phyloP scores from a whole-genome alignment of 2,888 invertebrate species.

The Polyommatus icarus region DNA sequence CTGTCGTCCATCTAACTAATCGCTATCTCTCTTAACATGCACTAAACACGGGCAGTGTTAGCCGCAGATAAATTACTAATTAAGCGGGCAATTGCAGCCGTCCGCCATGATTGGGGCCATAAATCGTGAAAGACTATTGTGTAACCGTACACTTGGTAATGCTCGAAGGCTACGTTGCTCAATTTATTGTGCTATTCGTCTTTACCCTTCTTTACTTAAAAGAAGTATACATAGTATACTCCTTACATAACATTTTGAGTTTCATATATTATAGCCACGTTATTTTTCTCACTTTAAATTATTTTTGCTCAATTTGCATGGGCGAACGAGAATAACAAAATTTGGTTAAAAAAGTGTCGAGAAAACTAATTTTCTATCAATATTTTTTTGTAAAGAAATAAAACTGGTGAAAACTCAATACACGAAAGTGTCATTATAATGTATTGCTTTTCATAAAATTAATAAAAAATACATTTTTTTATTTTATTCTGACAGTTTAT shows the following conservation, averaged over 20 bases:
- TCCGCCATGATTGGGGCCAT: constrained; percentile 9
- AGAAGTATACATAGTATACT: not conserved
- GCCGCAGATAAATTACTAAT: constrained; percentile 16
- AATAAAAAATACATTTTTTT: not conserved
- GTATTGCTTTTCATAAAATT: not conserved
- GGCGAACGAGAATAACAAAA: not conserved
- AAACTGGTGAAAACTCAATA: not conserved
- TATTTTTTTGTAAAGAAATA: not conserved
- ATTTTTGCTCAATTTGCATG: too few relatives aligned
- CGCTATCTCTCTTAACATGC: constrained; percentile 10
- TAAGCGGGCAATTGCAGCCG: constrained; percentile 24
- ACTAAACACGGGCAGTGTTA: not conserved
- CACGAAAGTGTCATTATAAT: not conserved
- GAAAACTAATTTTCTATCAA: not conserved
- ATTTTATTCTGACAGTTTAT: not conserved
- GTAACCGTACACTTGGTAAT: not conserved
- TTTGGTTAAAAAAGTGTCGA: not conserved
- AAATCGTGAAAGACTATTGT: constrained; percentile 13
- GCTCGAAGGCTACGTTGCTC: not conserved
- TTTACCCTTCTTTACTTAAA: not conserved
- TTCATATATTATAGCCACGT: too few relatives aligned
- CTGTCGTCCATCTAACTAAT: not conserved
- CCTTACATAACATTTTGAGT: not conserved
- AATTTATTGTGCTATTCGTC: not conserved
- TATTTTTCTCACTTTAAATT: too few relatives aligned